Evolutionary conservation across 2,888 invertebrate species (phyloP), one percentile per base, ranked within the genome.

Genomic region (Drosophila setosimentum): DNA sequence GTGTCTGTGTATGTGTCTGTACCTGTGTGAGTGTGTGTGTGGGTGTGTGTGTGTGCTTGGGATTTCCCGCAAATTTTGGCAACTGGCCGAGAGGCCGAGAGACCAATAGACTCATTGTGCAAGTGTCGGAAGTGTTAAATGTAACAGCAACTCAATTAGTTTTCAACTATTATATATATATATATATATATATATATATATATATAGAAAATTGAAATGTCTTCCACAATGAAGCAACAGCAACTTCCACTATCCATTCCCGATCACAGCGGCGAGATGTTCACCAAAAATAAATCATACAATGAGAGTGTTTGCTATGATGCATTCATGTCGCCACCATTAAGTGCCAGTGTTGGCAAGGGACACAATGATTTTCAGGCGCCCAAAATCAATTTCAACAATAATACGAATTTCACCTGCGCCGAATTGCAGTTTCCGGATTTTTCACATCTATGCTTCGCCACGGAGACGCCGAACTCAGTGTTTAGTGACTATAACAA

Each of bases 401-500:
- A 77, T 35, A 82, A 80, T 24, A 6, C 54, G 21, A 77, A 80
- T 60, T 92, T 91, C 50, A 62, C 80, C 37, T 81, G 82, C 49
- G 83, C 80, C 7, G 92, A 92, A 13, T 67, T 88, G 57, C 91
- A 92, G 69, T 92, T 91, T 78, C 84, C 88, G 63, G 92, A 92
- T 67, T 91, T 91, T 60, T 91, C 92, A 53, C 90, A 80, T 80
- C 87, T 84, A 27, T 89, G 83, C 73, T 90, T 87, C 40, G 82
- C 88, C 37, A 89, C 90, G 49, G 93, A 93, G 71, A 93, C 93
- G 24, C 93, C 93, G 5, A 93, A 87, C 49, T 93, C 93, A n/a
- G 91, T 92, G 55, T 93, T 92, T 60, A 89, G 92, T 48, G 90
- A 91, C n/a, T 69, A 85, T 35, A 73, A 81, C 3, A 78, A 49